Base-by-base conservation (phyloP, 2,797 vertebrate genomes). In the Artibeus lituratus region DNA sequence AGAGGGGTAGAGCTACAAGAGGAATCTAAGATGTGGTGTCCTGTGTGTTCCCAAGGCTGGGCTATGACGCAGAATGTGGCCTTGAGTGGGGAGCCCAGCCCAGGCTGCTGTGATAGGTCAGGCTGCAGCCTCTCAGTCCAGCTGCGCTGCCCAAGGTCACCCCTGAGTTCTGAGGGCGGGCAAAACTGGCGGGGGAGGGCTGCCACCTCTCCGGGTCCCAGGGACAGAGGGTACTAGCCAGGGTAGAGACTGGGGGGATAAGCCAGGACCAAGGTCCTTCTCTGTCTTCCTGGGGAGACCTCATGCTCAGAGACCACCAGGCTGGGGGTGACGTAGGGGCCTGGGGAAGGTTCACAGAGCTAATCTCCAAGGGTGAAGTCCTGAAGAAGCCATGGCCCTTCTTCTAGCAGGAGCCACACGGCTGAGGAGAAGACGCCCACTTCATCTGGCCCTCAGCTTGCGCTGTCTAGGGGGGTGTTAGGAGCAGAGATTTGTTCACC, bases 41-140 rank as follows among this genome's bases (percentile, higher is more conserved):
- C 62, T 57, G 22, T 0, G 4, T 72, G 87, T 53, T 86, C 80
- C 85, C 94, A 96, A 97, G 95, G 94, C 78, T 74, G 22, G 7
- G 5, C 53, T 62, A 19, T 97, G 97, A 97, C 91, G 94, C 86
- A 95, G 78, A 76, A 9, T 0, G 0, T 88, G 95, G 49, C 97
- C 97, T 80, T 97, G 96, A 94, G 53, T 26, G 5, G 29, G 32
- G 1, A 87, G 42, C 57, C 57, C 0, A 0, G 57, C 81, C 18
- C 47, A 65, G 47, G 32, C 93, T 95, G 67, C 10, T 44, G 67
- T 35, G 67, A 77, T 72, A 84, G 67, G 82, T 94, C 95, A 96
- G 57, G 95, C 62, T 90, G 18, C 88, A 19, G 18, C 47, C 73
- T 85, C 39, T 73, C 87, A 69, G 29, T 42, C 44, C 83, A 77